Conservation (phyloP, 2,113 vertebrate genomes). For the Erythrolamprus reginae region DNA sequence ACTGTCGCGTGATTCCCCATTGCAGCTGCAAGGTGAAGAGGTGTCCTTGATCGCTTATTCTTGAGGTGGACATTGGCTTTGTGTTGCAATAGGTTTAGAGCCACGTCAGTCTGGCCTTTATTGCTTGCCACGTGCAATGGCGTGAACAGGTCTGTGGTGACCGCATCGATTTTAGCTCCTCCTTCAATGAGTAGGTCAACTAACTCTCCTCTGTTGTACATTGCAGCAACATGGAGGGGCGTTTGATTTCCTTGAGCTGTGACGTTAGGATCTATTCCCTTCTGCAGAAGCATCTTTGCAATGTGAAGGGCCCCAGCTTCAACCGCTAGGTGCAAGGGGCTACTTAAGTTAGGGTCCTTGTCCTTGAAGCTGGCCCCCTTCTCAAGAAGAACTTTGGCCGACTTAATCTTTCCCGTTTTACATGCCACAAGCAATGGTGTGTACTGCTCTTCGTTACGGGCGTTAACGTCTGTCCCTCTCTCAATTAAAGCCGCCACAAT, state of each 20-base stretch:
- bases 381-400: slow-evolving; percentile 60
- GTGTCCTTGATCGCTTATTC: slow-evolving; percentile 65
- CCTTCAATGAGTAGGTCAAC: slow-evolving; percentile 52
- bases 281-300: slow-evolving; percentile 53
- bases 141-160: slow-evolving; percentile 57
- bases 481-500: slow-evolving; percentile 63
- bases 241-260: slow-evolving; percentile 62
- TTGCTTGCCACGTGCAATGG: slow-evolving; percentile 68
- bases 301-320: slow-evolving; percentile 60
- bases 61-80: slow-evolving; percentile 60
- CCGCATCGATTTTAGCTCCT: slow-evolving; percentile 68
- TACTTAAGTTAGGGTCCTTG: slow-evolving; percentile 62
- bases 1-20: slow-evolving; percentile 49
- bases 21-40: slow-evolving; percentile 70
- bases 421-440: slow-evolving; percentile 74
- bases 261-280: slow-evolving; percentile 62
- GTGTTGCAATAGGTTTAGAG: slow-evolving; percentile 60
- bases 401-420: slow-evolving; percentile 65
- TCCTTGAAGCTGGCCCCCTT: slow-evolving; percentile 58
- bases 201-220: slow-evolving; percentile 51
- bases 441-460: slow-evolving; percentile 60
- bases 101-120: slow-evolving; percentile 55
- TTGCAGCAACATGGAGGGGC: slow-evolving; percentile 66
- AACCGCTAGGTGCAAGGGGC: slow-evolving; percentile 71
- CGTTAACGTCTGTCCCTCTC: slow-evolving; percentile 64